Conservation (phyloP, 2,113 vertebrate species). For the Entomyzon cyanotis region DNA sequence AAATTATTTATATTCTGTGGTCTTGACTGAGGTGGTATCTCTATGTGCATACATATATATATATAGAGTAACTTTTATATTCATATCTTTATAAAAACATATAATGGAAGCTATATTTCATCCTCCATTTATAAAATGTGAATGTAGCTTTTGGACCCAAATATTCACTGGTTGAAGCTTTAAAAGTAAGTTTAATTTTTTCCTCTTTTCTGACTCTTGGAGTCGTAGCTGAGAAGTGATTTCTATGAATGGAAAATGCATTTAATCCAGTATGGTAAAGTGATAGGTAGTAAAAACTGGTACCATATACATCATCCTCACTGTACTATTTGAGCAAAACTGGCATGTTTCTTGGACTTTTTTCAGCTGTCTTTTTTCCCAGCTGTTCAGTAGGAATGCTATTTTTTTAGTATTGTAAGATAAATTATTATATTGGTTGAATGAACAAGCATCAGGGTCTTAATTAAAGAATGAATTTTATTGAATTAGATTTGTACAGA, state of each 20-base stretch:
- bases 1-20: neutral
- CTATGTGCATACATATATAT: neutral
- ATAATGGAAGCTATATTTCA: neutral
- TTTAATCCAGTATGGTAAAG: neutral
- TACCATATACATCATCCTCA: neutral
- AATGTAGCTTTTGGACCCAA: neutral
- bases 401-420: neutral
- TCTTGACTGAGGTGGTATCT: neutral
- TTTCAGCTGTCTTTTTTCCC: neutral
- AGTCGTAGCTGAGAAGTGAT: neutral
- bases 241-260: neutral
- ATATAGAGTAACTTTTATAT: neutral
- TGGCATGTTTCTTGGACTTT: neutral
- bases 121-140: neutral
- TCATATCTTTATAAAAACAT: neutral
- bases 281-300: neutral
- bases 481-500: slow-evolving; percentile 39
- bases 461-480: slow-evolving; percentile 62
- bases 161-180: neutral
- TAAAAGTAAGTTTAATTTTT: neutral
- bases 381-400: neutral
- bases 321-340: neutral
- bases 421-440: slow-evolving; percentile 35
- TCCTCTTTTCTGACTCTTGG: neutral
- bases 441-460: slow-evolving; percentile 50